A percentile compares a stretch with the other conserved stretches of the same genome.
phyloP scores from a whole-genome alignment of 2,797 vertebrate species.

The Furcifer pardalis region DNA sequence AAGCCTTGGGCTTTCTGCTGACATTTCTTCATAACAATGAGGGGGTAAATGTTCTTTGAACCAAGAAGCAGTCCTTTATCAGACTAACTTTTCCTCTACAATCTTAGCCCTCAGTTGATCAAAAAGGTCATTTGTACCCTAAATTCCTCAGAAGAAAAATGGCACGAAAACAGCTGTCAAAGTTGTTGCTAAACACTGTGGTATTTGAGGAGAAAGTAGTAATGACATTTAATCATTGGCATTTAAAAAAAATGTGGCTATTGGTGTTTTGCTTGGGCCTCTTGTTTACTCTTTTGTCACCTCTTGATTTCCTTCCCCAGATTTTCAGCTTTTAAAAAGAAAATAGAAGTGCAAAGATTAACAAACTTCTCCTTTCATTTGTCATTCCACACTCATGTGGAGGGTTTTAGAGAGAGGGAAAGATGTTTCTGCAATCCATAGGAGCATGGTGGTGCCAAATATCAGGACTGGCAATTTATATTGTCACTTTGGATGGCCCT shows the following conservation, averaged over 20 bases:
- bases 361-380: slow-evolving; percentile 52
- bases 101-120: slow-evolving; percentile 18
- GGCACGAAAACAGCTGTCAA: slow-evolving; percentile 13
- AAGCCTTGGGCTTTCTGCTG: not conserved
- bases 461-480: slow-evolving; percentile 57
- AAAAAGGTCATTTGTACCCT: slow-evolving; percentile 8
- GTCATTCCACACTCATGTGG: slow-evolving; percentile 43
- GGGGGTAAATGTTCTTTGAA: not conserved
- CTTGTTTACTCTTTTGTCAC: slow-evolving; percentile 27
- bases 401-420: not conserved
- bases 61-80: not conserved
- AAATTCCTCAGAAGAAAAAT: slow-evolving; percentile 29
- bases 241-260: slow-evolving; percentile 39
- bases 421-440: slow-evolving; percentile 59
- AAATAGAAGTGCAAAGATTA: slow-evolving; percentile 22
- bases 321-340: slow-evolving; percentile 4
- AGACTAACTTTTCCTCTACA: not conserved
- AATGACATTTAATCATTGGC: slow-evolving; percentile 41
- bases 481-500: slow-evolving; percentile 56
- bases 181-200: slow-evolving; percentile 28
- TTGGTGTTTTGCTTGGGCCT: slow-evolving; percentile 13
- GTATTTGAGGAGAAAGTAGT: slow-evolving; percentile 33
- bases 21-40: not conserved
- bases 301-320: slow-evolving; percentile 14
- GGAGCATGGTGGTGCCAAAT: slow-evolving; percentile 52